Evolutionary conservation across 2,797 vertebrate species (phyloP), one percentile per base, ranked within the genome.

Genomic region (Gallirallus australis): DNA sequence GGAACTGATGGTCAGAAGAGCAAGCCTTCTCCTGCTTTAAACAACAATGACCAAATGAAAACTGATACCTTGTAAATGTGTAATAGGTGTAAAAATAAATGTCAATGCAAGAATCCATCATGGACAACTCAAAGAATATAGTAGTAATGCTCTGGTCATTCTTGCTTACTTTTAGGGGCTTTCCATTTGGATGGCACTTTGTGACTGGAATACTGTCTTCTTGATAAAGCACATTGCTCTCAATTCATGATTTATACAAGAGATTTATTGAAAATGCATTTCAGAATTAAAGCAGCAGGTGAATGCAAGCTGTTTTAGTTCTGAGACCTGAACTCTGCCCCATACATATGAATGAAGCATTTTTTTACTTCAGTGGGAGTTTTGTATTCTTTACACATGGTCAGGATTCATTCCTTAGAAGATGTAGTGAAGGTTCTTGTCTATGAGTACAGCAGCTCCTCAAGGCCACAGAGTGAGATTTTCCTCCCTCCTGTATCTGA

Each of bases 1-100:
- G 98, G 98, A 19, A 99, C 98, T 0, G 98, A 99, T 76, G 98
- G 91, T 39, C 97, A 98, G 90, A 98, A 97, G 93, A 98, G 97
- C 90, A 99, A 98, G 85, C 98, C 98, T 60, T 98, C 98, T 15
- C 98, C 98, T 28, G 98, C 97, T 93, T 98, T 98, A 96, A 99
- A 99, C 79, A 99, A 99, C 95, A 98, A 99, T 19, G 98, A 99
- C 73, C 98, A 98, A 90, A 94, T 98, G 60, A 98, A 98, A 94
- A 98, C 97, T 20, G 97, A 98, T 54, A 98, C 97, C 11, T 82
- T 98, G 87, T 99, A 97, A 98, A 81, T 64, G 57, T 53, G 50
- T 56, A 33, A 52, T 20, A 68, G 30, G 50, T 52, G 50, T 52
- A 52, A 52, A 52, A 28, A 52, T 52, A 52, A 52, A 52, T 52